Evolutionary conservation across 64 coral and sea anemone genomes (phyloP), one percentile per base, ranked within the genome.

Genomic region (Dendrophyllia cribrosa): DNA sequence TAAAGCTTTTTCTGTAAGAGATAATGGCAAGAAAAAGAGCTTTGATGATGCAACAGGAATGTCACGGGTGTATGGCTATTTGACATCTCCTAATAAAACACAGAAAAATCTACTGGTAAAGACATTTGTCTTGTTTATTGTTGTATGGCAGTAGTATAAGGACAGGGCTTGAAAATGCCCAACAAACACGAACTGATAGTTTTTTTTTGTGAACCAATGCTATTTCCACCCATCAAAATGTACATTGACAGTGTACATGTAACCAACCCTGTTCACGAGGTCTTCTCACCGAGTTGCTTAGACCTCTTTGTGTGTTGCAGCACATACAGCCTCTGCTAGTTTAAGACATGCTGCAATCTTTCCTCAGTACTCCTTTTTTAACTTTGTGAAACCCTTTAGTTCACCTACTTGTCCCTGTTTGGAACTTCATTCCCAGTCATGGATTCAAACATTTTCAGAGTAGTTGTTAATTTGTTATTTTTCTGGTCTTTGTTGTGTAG

Each of bases 21-120:
- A 67, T 24, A 84, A 51, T 68, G 62, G 16, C 80, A 84, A 84
- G 62, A 84, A 84, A 66, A 84, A 67, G n/a, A 84, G 80, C 46
- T 45, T 65, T 49, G 80, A 84, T 68, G 80, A 84, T 68, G 9
- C 19, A 15, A 10, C 80, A 51, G 80, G 43, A 66, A 48, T 60
- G 20, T 12, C 51, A 77, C 9, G 51, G 75, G 10, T 5, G 7
- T 13, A 11, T 44, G 11, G 6, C 20, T 68, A 66, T 4, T 6
- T 43, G 8, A 59, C 20, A 21, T 78, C 75, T 58, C 75, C 78
- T 63, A 20, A 17, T n/a, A 84, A 62, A 67, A 51, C 62, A 49
- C 62, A 44, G 44, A 84, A 51, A 84, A 68, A 84, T 13, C 19
- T 23, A 4, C 15, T 68, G 62, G 80, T 84, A 50, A 84, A 20